phyloP scores from a whole-genome alignment of 2,113 vertebrate genomes.

The Candoia aspera region DNA sequence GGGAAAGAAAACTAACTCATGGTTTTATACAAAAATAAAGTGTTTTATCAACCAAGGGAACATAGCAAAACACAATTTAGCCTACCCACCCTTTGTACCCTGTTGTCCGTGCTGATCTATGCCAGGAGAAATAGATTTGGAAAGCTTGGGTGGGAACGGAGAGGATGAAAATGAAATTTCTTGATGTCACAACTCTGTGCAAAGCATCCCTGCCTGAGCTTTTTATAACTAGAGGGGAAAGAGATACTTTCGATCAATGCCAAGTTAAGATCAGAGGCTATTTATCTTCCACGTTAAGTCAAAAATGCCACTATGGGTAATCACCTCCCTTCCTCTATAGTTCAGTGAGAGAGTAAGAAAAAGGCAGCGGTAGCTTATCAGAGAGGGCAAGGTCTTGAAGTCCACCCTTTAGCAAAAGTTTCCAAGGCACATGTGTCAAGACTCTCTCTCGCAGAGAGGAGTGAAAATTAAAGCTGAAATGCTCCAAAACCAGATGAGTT shows the following conservation, averaged over 20 bases:
- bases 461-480: not conserved
- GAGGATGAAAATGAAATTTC: not conserved
- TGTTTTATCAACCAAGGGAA: not conserved
- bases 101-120: too few relatives aligned
- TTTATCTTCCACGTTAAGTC: not conserved
- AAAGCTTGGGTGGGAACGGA: not conserved
- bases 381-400: not conserved
- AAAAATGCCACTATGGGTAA: too few relatives aligned
- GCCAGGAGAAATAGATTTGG: not conserved
- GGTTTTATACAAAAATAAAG: slow-evolving; percentile 1
- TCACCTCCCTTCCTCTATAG: too few relatives aligned
- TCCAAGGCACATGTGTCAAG: too few relatives aligned
- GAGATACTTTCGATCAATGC: not conserved
- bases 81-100: too few relatives aligned
- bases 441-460: too few relatives aligned
- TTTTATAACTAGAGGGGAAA: not conserved
- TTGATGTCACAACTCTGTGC: not conserved
- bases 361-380: not conserved
- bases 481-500: not conserved
- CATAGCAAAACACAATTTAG: not conserved
- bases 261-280: not conserved
- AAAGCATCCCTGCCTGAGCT: not conserved
- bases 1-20: not conserved
- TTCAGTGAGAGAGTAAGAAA: too few relatives aligned
- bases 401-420: too few relatives aligned